These are phyloP conservation scores for Sus scrofa DNA, from an alignment of 2,113 vertebrate genomes.

Conservation along the genomic window T2T-Sscrofa CM000812.6:127168001-127168500, in stretches of 20 bases:
- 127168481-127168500: not conserved
- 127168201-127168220: not conserved
- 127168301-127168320: not conserved
- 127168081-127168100: not conserved
- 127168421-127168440: not conserved
- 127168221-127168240: not conserved
- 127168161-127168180: not conserved
- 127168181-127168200: not conserved
- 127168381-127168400: not conserved
- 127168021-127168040: not conserved
- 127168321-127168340: not conserved
- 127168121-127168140: not conserved
- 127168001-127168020: not conserved
- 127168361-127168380: not conserved
- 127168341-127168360: not conserved
- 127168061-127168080: not conserved
- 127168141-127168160: not conserved
- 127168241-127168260: not conserved
- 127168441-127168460: not conserved
- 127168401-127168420: not conserved
- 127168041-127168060: not conserved
- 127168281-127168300: not conserved
- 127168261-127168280: not conserved
- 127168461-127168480: not conserved
- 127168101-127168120: not conserved